Base-by-base conservation (phyloP, 2,113 vertebrate species). In the Cavia aperea region DNA sequence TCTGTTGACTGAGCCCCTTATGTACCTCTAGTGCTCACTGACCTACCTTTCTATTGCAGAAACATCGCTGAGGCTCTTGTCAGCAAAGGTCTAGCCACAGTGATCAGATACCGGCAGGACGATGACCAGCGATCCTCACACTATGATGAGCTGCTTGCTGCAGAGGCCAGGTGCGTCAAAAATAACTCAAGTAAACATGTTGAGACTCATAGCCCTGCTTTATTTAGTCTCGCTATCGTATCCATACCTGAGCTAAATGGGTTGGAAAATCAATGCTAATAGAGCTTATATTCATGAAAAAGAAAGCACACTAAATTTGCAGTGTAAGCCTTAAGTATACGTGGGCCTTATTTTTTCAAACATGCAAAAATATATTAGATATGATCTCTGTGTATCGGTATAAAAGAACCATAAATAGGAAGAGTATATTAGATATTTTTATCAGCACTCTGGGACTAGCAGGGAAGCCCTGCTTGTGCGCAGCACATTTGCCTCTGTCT, bases 41-140 rank as follows among this genome's bases (percentile, higher is more conserved):
- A 92, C 95, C 56, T 79, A 0, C 89, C 63, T 89, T 79, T 96
- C 54, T 89, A 72, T 93, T 96, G 11, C 98, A 99, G 99, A 95
- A 99, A 99, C 98, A 99, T 99, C 4, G 99, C 99, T 0, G 99
- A 99, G 96, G 99, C 99, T 18, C 97, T 99, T 77, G 98, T 99
- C 96, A 99, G 99, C 97, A 99, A 99, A 97, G 99, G 99, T 36
- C 97, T 99, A 54, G 99, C 99, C 95, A 99, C 99, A 0, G 98
- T 99, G 97, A 99, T 99, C 97, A 97, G 99, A 84, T 99, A 99
- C 97, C 98, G 99, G 91, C 99, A 99, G 93, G 99, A 99, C 51
- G 99, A 99, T 5, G 99, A 99, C 96, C 99, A 99, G 95, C 97
- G 99, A 39, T 99, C 99, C 86, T 99, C 99, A 7, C 99, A 99